A percentile compares a stretch with the other conserved stretches of the same genome.
phyloP scores from a whole-genome alignment of 2,888 invertebrate genomes.

The Mimas tiliae region DNA sequence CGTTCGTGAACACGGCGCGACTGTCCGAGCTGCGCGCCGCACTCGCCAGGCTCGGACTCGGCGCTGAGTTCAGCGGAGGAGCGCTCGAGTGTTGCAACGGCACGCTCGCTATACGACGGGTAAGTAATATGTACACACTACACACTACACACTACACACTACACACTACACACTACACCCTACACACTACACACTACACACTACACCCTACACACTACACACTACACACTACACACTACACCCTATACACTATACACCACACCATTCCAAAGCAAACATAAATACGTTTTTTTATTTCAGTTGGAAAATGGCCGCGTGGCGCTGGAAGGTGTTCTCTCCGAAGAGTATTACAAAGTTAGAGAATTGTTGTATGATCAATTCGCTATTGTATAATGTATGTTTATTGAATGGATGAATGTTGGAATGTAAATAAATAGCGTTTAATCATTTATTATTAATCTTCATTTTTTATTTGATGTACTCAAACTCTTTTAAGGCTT shows the following conservation, averaged over 20 bases:
- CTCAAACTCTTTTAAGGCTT: no score
- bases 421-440: constrained; percentile 23
- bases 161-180: no score
- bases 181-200: not conserved
- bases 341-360: constrained; percentile 97
- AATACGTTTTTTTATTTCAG: constrained; percentile 75
- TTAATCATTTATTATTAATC: not conserved
- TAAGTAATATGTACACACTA: constrained; percentile 28
- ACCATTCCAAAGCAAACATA: not conserved
- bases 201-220: not conserved
- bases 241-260: no score
- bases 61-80: constrained; percentile 94
- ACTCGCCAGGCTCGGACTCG: constrained; percentile 94
- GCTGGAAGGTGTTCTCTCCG: constrained; percentile 96
- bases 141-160: no score
- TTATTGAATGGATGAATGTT: not conserved
- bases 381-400: constrained; percentile 90
- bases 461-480: not conserved
- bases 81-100: constrained; percentile 97
- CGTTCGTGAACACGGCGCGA: constrained; percentile 96
- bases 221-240: no score
- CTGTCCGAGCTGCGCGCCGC: constrained; percentile 95
- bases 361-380: constrained; percentile 98
- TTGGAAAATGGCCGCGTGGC: constrained; percentile 96
- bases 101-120: constrained; percentile 94